Evolutionary conservation across 2,888 invertebrate genomes (phyloP).

Genomic region (Apamea anceps): DNA sequence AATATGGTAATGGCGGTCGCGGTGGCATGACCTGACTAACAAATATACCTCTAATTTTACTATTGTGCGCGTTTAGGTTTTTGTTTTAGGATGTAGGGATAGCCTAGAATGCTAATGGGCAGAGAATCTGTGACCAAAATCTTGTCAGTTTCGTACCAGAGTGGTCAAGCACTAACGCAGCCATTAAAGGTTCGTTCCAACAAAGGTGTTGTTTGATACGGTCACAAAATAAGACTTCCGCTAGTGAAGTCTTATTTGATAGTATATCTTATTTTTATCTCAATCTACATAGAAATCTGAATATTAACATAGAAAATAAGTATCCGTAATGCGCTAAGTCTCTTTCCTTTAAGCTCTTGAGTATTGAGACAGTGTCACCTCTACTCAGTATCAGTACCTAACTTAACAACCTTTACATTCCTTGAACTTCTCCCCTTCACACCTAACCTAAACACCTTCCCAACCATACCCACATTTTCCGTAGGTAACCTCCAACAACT

Average conservation of each 20-base stretch:
- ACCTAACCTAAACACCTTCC: constrained; percentile 8
- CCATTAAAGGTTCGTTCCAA: neutral
- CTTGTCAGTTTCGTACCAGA: neutral
- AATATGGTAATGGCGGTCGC: constrained; percentile 78
- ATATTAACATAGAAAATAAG: neutral
- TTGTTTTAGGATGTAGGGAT: neutral
- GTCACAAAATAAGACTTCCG: neutral
- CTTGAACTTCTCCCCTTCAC: neutral
- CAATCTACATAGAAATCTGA: neutral
- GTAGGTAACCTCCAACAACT: constrained; percentile 12
- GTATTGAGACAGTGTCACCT: neutral
- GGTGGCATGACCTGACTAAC: constrained; percentile 55
- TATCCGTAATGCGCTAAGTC: neutral
- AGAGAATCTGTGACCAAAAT: neutral
- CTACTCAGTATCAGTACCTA: neutral
- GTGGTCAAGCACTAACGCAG: neutral
- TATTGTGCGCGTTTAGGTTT: constrained; percentile 24
- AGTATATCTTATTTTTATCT: neutral
- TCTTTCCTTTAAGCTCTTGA: neutral
- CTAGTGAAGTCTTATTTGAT: neutral
- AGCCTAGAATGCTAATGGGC: neutral
- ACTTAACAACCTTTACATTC: neutral
- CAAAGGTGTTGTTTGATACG: neutral
- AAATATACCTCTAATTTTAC: constrained; percentile 57
- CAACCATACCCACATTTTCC: neutral